Percentiles rank a stretch among this genome's conserved stretches.
Evolutionary conservation across 2,888 invertebrate species (phyloP).

Genomic region (Spicauda simplicius): DNA sequence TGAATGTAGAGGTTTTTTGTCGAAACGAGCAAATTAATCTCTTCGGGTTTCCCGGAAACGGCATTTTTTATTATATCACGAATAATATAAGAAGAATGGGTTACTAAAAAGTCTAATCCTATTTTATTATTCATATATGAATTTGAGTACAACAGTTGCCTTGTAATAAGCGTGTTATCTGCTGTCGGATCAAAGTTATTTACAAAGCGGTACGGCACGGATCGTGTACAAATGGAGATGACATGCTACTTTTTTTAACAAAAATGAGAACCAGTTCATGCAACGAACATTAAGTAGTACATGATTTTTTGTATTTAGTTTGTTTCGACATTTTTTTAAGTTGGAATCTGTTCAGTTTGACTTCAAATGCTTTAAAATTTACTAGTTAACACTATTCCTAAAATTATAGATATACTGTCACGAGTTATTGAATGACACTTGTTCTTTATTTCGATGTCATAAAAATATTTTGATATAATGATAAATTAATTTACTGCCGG

Average conservation of each 20-base stretch:
- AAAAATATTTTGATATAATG: background rate
- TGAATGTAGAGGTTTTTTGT: slow-evolving; percentile 22
- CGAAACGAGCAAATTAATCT: slow-evolving; percentile 38
- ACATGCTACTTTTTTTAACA: slow-evolving; percentile 32
- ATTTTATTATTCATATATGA: slow-evolving; percentile 68
- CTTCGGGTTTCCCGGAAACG: slow-evolving; percentile 42
- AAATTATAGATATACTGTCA: too few relatives aligned
- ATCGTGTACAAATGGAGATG: slow-evolving; percentile 47
- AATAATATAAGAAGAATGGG: slow-evolving; percentile 42
- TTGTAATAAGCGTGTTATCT: slow-evolving; percentile 67
- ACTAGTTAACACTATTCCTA: too few relatives aligned
- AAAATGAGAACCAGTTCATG: background rate
- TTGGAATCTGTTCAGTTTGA: too few relatives aligned
- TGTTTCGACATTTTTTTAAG: background rate
- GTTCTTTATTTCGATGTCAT: too few relatives aligned
- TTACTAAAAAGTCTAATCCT: slow-evolving; percentile 50
- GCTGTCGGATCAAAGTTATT: slow-evolving; percentile 60
- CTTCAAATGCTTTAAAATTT: too few relatives aligned
- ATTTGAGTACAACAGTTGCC: slow-evolving; percentile 61
- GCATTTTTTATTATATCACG: slow-evolving; percentile 39
- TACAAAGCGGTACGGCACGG: slow-evolving; percentile 64
- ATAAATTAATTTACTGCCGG: too few relatives aligned
- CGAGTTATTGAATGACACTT: too few relatives aligned
- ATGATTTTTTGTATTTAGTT: background rate
- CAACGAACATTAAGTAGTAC: background rate